Evolutionary conservation across 2,113 vertebrate species (phyloP).

Genomic region (Cryptomyrus ogoouensis): DNA sequence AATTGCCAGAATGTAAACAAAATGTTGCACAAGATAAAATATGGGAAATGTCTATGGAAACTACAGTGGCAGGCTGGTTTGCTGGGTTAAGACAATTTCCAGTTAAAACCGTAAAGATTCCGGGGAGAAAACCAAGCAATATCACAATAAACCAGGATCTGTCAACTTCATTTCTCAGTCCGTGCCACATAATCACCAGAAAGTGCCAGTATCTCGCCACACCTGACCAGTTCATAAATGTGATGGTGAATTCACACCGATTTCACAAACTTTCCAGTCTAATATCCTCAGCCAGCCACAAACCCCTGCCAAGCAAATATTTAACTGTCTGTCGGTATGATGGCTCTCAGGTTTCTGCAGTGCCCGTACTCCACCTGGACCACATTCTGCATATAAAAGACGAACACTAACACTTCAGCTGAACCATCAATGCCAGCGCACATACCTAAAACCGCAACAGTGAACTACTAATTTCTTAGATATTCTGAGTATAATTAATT

Average conservation of each 20-base stretch:
- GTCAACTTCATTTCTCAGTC: not conserved
- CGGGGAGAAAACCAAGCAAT: not conserved
- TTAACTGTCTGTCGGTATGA: not conserved
- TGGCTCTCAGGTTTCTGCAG: not conserved
- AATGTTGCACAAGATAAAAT: not conserved
- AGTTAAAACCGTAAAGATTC: not conserved
- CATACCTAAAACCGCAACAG: not conserved
- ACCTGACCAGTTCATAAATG: not conserved
- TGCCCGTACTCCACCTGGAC: not conserved
- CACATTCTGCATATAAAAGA: not conserved
- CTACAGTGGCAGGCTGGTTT: not conserved
- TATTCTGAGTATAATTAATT: not conserved
- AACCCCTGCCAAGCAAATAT: not conserved
- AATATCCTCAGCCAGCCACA: not conserved
- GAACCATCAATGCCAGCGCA: not conserved
- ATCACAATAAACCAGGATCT: not conserved
- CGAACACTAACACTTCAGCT: not conserved
- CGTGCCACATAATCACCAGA: not conserved
- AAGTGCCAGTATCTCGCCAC: not conserved
- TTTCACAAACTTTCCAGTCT: not conserved
- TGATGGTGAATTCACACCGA: not conserved
- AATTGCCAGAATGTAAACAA: not conserved
- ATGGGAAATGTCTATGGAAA: not conserved
- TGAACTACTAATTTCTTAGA: not conserved
- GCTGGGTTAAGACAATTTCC: not conserved